Base-by-base conservation (phyloP, 1,140 invertebrate genomes). In the Drosophila nikananu region DNA sequence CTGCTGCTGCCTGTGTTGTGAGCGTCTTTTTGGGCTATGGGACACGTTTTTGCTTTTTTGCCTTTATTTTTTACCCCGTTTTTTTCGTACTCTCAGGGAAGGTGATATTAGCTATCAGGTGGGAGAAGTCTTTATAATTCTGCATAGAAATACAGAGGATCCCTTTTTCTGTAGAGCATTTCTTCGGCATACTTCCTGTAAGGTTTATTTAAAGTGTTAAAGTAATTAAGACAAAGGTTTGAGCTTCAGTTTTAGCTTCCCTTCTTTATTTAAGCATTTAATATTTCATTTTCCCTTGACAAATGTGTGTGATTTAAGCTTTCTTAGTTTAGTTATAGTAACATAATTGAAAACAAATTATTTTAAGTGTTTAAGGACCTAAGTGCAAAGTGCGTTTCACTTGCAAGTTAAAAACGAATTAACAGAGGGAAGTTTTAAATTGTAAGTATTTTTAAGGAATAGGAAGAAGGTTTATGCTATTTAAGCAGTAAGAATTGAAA, bases 1-100 rank as follows among this genome's bases (percentile, higher is more conserved):
- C 64, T 72, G 58, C 51, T 27, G 48, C 25, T 49, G 46, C 46
- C 52, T 58, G 51, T 67, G 54, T 61, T 80, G 62, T 35, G 67
- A 46, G 63, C 52, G 68, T 73, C 70, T 78, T 82, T 73, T 68
- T 86, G 64, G 70, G 76, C 68, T 82, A 63, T 52, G 68, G 64
- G 57, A 83, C 63, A 77, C 51, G 77, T 58, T 71, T 48, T 57
- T 64, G 59, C 59, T 70, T 58, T 52, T 65, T 78, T 65, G 58
- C 76, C 64, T 70, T 71, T 57, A 68, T 77, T 67, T 76, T 57
- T 57, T 57, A 57, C 35, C 54, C 54, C 54, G 35, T 57, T 57
- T 57, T 37, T 55, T 37, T 57, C 19, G 9, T 57, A 25, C 54
- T 3, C 54, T 57, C 2, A 39, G 35, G 5, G 35, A 25, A 23